Base-by-base conservation (phyloP, 2,797 vertebrate species). In the Rallus crepitans region DNA sequence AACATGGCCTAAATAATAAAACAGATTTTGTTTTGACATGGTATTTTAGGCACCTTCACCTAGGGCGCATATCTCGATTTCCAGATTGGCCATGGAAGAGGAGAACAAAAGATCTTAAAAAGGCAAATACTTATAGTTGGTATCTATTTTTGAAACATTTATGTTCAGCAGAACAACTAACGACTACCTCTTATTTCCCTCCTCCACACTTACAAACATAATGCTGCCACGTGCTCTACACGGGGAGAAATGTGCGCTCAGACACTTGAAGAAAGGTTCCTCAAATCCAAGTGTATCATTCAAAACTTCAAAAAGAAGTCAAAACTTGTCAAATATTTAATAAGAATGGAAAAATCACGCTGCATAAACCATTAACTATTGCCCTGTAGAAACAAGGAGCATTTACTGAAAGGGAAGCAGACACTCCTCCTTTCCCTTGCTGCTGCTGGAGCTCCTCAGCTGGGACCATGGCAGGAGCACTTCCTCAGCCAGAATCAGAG, bases 61-160 rank as follows among this genome's bases (percentile, higher is more conserved):
- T 56, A n/a, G 27, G 27, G 2, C 45, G 6, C 20, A 31, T 28
- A 53, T 57, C 31, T 53, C 30, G 11, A 75, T 48, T 50, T 78
- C 35, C 21, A 60, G 42, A 90, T 28, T 11, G 2, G 19, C 14
- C 2, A 2, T 8, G 8, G 57, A 87, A 75, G 33, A 86, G 65
- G 8, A 72, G 53, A 59, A 72, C 60, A 61, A 52, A 28, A 27
- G 50, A 50, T 27, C 13, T 50, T 50, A 50, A 25, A 15, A 50
- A 50, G 25, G 28, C 25, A 52, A 52, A 27, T 15, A 52, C 25
- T 28, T 15, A 52, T 28, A 52, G 50, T 52, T 55, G n/a, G 50
- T 64, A 73, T 33, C 79, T 66, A 28, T 47, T 90, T 86, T 66
- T 12, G 3, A 90, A 71, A 57, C 52, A 95, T 69, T 81, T 72